Percentiles rank a stretch among this genome's conserved stretches.
phyloP scores from a whole-genome alignment of 2,797 vertebrate species.

The Sternotherus odoratus region DNA sequence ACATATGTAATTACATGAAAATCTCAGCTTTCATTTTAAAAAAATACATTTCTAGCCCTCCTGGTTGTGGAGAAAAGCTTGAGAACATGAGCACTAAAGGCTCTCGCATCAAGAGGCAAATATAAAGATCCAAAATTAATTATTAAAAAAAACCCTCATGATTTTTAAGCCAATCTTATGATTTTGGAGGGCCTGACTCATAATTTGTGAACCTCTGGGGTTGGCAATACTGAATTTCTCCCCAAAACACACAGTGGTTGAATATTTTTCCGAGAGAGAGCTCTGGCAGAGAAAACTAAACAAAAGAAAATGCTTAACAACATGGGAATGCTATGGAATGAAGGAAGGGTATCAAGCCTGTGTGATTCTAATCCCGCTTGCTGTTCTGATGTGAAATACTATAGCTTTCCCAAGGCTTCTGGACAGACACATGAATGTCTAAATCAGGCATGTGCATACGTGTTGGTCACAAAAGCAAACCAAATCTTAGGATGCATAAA shows the following conservation, averaged over 20 bases:
- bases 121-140: not conserved
- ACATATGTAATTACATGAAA: slow-evolving; percentile 13
- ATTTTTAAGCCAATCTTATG: slow-evolving; percentile 17
- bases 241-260: not conserved
- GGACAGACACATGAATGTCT: rapidly evolving
- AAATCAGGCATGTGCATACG: not conserved
- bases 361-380: not conserved
- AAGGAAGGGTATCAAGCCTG: not conserved
- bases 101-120: not conserved
- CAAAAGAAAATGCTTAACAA: not conserved
- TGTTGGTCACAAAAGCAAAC: not conserved
- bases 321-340: slow-evolving; percentile 2
- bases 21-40: slow-evolving; percentile 7
- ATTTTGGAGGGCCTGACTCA: slow-evolving; percentile 6
- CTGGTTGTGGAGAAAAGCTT: not conserved
- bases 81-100: not conserved
- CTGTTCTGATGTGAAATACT: not conserved
- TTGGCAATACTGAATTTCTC: not conserved
- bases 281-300: not conserved
- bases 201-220: not conserved
- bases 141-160: not conserved
- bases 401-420: not conserved
- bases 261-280: not conserved
- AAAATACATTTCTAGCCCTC: not conserved
- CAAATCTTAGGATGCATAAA: not conserved